Base-by-base conservation (phyloP, 2,888 invertebrate species). In the Eudemis profundana region DNA sequence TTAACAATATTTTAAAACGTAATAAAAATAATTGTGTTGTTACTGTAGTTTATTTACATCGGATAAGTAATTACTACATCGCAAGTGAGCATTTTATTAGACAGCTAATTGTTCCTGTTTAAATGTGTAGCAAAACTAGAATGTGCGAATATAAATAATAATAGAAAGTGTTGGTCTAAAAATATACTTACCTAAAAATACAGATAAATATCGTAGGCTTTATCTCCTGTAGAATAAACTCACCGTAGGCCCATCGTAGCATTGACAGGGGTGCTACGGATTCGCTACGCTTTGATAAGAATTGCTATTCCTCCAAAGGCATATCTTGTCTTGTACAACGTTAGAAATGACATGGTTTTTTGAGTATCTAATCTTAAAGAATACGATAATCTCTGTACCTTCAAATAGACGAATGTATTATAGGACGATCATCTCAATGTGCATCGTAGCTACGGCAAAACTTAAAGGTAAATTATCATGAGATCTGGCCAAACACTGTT, bases 231-330 rank as follows among this genome's bases (percentile, higher is more conserved):
- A 44, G 14, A 29, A 29, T 50, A 40, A 40, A 42, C 36, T 42
- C 15, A 59, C 42, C 65, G 65, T 65, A 65, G 59, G 53, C 14
- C 29, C 50, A 44, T 29, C 65, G 65, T 65, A 65, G 65, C 65
- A 53, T 38, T 36, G 33, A 19, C 51, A 59, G 53, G 46, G 23
- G 59, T 53, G 65, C 65, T 65, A 65, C 65, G 65, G 40, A 65
- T 65, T 59, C 23, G 59, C 64, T 65, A 65, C 64, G 64, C 46
- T 51, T 36, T n/a, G 21, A 46, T 49, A 12, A 46, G 46, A 46
- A n/a, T 57, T 44, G 21, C 15, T n/a, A 14, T 10, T 56, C 17
- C 17, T 29, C 42, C 29, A 29, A 17, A 56, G 4, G 42, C 42
- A 42, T 29, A 12, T 17, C 5, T 12, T n/a, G 17, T 27, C 12